Base-by-base conservation (phyloP, 2,797 vertebrate species). In the Liparis tanakae region DNA sequence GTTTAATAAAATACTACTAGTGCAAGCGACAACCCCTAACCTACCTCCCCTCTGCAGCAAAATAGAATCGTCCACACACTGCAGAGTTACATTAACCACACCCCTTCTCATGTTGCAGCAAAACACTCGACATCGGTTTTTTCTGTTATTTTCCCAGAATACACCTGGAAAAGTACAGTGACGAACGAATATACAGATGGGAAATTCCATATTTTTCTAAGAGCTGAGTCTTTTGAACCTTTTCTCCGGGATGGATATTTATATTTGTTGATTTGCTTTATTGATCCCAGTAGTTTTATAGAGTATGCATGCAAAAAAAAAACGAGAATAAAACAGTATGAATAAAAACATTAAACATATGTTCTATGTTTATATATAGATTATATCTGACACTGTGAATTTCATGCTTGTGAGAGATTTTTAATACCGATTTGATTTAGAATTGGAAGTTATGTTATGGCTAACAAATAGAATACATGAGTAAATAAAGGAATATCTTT, bases 41-140 rank as follows among this genome's bases (percentile, higher is more conserved):
- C 57, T 70, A 44, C 60, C 60, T 71, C 56, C 37, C 70, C 62
- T 74, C 60, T 85, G 85, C 83, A 83, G 74, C 61, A 79, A 46
- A 69, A 57, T 14, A 39, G 55, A 43, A 44, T 76, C 76, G 18
- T 61, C 36, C 76, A 68, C 69, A 72, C 73, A 81, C 78, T 88
- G 89, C 79, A 84, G 85, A 76, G 73, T 74, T 12, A 62, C 72
- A 67, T 72, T 85, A 86, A 89, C 90, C 90, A 90, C 88, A 89
- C 91, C 91, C 86, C 90, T 91, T 87, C 87, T 87, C 82, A 78
- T 85, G 85, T 89, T 91, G 88, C 91, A 91, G 85, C 89, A 92
- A 91, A 91, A 89, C 83, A 89, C 79, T 75, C 73, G 1, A 83
- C 80, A 25, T 1, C 67, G 66, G 5, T 13, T 70, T 82, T 72